Conservation (phyloP, 2,113 vertebrate genomes). For the Corydoras sp. region DNA sequence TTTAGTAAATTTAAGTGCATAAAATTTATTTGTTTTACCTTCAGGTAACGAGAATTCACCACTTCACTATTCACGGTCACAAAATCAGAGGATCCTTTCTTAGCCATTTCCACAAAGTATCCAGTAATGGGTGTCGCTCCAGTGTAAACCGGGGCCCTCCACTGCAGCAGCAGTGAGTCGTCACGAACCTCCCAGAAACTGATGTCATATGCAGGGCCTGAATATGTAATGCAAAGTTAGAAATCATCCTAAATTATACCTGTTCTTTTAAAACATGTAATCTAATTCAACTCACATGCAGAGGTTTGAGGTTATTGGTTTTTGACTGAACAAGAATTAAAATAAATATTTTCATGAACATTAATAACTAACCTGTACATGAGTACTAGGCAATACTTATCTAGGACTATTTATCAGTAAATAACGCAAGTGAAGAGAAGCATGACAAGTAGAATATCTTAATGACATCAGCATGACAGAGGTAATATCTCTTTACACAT, state of each 20-base stretch:
- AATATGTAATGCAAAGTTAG: not conserved
- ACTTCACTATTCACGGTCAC: slow-evolving; percentile 67
- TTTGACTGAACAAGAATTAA: too few species aligned
- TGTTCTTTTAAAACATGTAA: too few species aligned
- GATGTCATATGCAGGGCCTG: slow-evolving; percentile 86
- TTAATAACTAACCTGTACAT: too few species aligned
- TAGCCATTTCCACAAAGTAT: slow-evolving; percentile 84
- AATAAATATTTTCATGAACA: too few species aligned
- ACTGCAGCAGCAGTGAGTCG: slow-evolving; percentile 82
- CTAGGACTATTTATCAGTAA: too few species aligned
- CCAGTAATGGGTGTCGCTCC: slow-evolving; percentile 77
- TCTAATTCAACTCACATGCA: too few species aligned
- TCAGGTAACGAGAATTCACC: slow-evolving; percentile 71
- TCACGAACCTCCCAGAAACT: slow-evolving; percentile 84
- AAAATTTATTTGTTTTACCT: slow-evolving; percentile 62
- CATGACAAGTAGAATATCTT: too few species aligned
- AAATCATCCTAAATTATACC: not conserved
- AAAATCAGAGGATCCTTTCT: slow-evolving; percentile 76
- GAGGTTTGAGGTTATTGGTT: too few species aligned
- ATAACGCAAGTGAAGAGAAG: too few species aligned
- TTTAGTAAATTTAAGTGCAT: too few species aligned
- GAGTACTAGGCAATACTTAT: too few species aligned
- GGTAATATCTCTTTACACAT: not conserved
- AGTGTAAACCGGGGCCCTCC: slow-evolving; percentile 82
- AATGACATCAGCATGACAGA: not conserved